phyloP scores from a whole-genome alignment of 2,797 vertebrate genomes.

The Microctenopoma lineatum region DNA sequence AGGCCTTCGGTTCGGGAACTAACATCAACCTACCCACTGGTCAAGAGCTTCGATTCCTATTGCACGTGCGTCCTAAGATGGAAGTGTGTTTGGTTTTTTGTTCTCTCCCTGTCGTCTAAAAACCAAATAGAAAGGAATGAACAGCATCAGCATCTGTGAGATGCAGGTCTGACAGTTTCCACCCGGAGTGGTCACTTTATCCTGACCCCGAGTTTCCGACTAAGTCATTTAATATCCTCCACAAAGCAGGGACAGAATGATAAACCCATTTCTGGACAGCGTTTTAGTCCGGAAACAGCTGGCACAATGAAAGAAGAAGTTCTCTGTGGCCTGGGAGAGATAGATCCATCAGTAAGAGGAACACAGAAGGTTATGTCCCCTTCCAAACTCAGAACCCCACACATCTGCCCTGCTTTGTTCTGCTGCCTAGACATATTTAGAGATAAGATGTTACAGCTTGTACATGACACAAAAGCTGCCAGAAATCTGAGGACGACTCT shows the following conservation, averaged over 20 bases:
- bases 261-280: conserved; percentile 13
- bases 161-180: no score
- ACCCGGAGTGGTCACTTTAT: no score
- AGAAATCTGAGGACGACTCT: background rate
- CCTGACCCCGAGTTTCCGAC: background rate
- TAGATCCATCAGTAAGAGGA: conserved; percentile 78
- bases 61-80: background rate
- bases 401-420: conserved; percentile 47
- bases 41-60: background rate
- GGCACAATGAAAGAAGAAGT: conserved; percentile 81
- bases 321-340: conserved; percentile 61
- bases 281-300: conserved; percentile 78
- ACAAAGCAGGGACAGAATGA: background rate
- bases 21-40: background rate
- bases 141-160: no score
- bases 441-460: background rate
- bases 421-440: conserved; percentile 12
- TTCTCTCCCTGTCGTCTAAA: no score
- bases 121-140: no score
- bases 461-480: background rate
- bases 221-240: background rate
- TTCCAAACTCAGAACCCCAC: conserved; percentile 54
- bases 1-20: background rate
- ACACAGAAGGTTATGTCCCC: conserved; percentile 68
- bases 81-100: no score